phyloP scores from a whole-genome alignment of 2,113 vertebrate genomes.

The Notothenia rossii region DNA sequence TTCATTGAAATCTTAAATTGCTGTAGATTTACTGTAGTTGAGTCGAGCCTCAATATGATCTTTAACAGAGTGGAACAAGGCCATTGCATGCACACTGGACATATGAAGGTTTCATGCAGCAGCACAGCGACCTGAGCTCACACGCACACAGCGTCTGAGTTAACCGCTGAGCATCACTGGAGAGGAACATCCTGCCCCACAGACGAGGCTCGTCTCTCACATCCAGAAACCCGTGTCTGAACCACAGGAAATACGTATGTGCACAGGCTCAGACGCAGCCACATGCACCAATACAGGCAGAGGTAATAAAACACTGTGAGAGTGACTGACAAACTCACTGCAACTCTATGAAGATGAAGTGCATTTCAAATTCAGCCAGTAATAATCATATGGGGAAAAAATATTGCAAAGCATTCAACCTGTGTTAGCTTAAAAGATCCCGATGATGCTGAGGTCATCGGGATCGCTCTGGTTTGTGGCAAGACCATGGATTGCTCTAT shows the following conservation, averaged over 20 bases:
- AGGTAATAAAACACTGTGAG: slow-evolving; percentile 59
- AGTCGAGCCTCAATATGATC: neutral
- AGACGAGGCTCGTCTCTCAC: slow-evolving; percentile 74
- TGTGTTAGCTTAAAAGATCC: slow-evolving; percentile 62
- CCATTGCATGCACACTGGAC: slow-evolving; percentile 1
- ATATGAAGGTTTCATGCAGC: slow-evolving; percentile 29
- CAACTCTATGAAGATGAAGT: slow-evolving; percentile 29
- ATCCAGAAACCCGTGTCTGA: slow-evolving; percentile 75
- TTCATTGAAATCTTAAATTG: neutral
- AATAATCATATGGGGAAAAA: neutral
- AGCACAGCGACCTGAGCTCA: slow-evolving; percentile 37
- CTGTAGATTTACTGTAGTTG: neutral
- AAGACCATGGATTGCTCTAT: slow-evolving; percentile 74
- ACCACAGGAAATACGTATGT: slow-evolving; percentile 74
- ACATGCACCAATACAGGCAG: slow-evolving; percentile 19
- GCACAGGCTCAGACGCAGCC: slow-evolving; percentile 41
- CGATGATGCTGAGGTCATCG: slow-evolving; percentile 66
- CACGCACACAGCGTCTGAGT: slow-evolving; percentile 39
- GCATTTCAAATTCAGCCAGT: slow-evolving; percentile 11
- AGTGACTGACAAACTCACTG: slow-evolving; percentile 18
- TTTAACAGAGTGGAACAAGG: slow-evolving; percentile 13
- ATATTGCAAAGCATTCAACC: slow-evolving; percentile 44
- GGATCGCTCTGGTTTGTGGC: slow-evolving; percentile 73
- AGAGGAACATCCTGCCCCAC: slow-evolving; percentile 72
- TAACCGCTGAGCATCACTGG: slow-evolving; percentile 67